Evolutionary conservation across 2,113 vertebrate genomes (phyloP), one percentile per base, ranked within the genome.

Genomic region (Coracopsis vasa): DNA sequence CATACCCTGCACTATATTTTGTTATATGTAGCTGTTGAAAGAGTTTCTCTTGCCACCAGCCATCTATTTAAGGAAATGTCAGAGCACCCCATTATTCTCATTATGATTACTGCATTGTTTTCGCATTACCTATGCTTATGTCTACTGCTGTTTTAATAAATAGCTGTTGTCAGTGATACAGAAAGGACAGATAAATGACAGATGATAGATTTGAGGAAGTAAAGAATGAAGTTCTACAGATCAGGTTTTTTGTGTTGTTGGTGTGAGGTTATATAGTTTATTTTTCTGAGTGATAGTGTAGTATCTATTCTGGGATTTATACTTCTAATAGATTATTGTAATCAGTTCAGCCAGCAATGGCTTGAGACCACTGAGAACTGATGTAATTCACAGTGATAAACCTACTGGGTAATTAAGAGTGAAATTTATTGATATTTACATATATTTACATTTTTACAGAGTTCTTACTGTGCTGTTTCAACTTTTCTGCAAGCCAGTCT

Each of bases 401-500:
- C 48, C 86, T 93, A 31, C 56, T 87, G 60, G n/a, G 37, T 84
- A 92, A 88, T 84, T 18, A 90, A 60, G 62, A 93, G 42, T 84
- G 45, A 90, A 92, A 93, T 96, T 75, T 74, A 69, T 80, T 77
- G 44, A 10, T 73, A 81, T 88, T 88, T 95, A 93, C 31, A 61
- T 79, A 53, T 61, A 51, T 70, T 21, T 86, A 39, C 16, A 41
- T 41, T 89, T 96, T 95, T 70, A 47, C 16, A 66, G 60, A 65
- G 10, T 71, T 84, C 61, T 86, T 90, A 27, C 53, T 69, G 3
- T 45, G 3, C 78, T 88, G 70, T 62, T 92, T 4, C 29, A 91
- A 73, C 41, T 95, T 88, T 92, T 91, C 54, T 87, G 35, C 14
- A 39, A 56, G 45, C 9, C 25, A 53, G 23, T 91, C 74, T 95